A percentile compares a stretch with the other conserved stretches of the same genome.
Evolutionary conservation across 2,113 vertebrate species (phyloP).

Genomic region (Malurus cyaneus): DNA sequence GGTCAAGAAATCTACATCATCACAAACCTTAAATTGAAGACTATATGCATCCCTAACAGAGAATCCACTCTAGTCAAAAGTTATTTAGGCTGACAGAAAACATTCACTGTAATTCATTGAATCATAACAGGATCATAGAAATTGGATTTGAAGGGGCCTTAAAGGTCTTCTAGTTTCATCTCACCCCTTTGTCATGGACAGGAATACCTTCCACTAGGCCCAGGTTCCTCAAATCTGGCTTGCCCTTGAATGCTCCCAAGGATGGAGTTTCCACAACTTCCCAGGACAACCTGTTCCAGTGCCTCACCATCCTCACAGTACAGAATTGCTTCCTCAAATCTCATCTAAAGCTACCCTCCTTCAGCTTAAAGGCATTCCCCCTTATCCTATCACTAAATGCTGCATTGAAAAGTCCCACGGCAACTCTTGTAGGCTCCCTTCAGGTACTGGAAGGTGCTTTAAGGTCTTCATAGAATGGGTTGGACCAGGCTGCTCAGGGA

Average conservation of each 20-base stretch:
- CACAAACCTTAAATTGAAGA: not conserved
- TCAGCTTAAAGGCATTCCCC: not conserved
- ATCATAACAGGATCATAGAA: not conserved
- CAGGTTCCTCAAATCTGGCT: not conserved
- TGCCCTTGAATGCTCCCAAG: not conserved
- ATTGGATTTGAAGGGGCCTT: not conserved
- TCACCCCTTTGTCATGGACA: not conserved
- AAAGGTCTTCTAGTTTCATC: not conserved
- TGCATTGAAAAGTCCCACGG: not conserved
- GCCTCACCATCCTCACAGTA: not conserved
- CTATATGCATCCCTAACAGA: not conserved
- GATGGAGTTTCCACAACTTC: not conserved
- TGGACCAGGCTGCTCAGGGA: not conserved
- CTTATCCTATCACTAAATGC: not conserved
- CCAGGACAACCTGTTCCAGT: too few relatives aligned
- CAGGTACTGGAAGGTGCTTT: not conserved
- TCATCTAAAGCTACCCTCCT: not conserved
- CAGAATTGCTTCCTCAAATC: not conserved
- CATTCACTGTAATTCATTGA: not conserved
- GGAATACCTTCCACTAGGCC: not conserved
- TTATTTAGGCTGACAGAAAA: not conserved
- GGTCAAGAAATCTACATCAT: not conserved
- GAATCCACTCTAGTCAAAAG: not conserved
- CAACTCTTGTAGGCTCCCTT: not conserved
- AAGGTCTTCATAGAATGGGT: too few relatives aligned